Evolutionary conservation across 2,888 invertebrate species (phyloP).

Genomic region (Bibio marci): DNA sequence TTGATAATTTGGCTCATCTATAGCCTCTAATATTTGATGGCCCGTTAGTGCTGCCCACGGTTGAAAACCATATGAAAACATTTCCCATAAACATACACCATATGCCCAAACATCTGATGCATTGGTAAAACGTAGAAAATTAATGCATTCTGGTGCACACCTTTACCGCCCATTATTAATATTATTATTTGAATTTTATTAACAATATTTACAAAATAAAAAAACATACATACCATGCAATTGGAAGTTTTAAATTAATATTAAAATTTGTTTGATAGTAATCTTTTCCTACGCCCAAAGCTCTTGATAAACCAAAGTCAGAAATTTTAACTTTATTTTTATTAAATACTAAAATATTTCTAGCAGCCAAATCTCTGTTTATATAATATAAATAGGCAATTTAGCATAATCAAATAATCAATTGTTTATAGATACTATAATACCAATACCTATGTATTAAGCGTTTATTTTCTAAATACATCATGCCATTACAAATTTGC

Average conservation of each 20-base stretch:
- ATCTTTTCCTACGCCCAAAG: conserved; percentile 92
- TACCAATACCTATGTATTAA: conserved; percentile 67
- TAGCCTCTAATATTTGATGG: conserved; percentile 86
- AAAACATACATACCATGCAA: conserved; percentile 80
- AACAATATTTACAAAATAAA: conserved; percentile 2
- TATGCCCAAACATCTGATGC: conserved; percentile 98
- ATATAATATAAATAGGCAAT: not conserved
- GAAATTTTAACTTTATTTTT: conserved; percentile 96
- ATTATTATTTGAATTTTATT: conserved; percentile 1
- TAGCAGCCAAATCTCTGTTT: conserved; percentile 79
- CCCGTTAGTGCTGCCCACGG: conserved; percentile 94
- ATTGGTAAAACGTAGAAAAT: conserved; percentile 87
- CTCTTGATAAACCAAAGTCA: conserved; percentile 91
- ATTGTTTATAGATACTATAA: not conserved
- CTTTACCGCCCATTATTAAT: no score
- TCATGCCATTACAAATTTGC: conserved; percentile 96
- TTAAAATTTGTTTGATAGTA: conserved; percentile 98
- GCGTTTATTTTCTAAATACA: conserved; percentile 87
- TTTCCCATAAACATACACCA: conserved; percentile 97
- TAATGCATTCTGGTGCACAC: conserved; percentile 97
- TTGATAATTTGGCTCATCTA: conserved; percentile 81
- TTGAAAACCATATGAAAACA: conserved; percentile 97
- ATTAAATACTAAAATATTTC: conserved; percentile 94
- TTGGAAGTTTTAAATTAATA: conserved; percentile 90
- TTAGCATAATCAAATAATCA: no score